Evolutionary conservation across 2,113 vertebrate genomes (phyloP), one percentile per base, ranked within the genome.

Genomic region (Athene cunicularia): DNA sequence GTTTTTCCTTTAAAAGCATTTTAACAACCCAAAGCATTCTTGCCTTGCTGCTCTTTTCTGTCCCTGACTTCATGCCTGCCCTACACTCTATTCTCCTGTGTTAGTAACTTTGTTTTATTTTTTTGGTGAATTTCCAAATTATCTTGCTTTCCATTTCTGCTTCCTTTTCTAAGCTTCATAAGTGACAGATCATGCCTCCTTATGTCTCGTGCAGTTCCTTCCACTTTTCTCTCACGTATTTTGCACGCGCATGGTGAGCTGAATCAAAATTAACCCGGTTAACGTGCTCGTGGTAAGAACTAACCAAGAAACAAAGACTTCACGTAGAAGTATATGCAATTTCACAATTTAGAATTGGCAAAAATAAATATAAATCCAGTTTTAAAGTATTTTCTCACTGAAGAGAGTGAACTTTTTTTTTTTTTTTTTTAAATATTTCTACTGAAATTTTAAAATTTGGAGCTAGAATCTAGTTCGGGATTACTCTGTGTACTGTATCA

Each of bases 391-490:
- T 55, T 83, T 72, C n/a, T 66, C 27, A 67, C 15, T 77, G 2
- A 35, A 58, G 14, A n/a, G 14, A 47, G 3, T 6, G 33, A 83
- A 0, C 0, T 77, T 23, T 2, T 63, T n/a, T n/a, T n/a, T n/a
- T n/a, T n/a, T n/a, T n/a, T n/a, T n/a, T n/a, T n/a, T n/a, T n/a
- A n/a, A n/a, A n/a, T n/a, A 9, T 77, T 68, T 75, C 27, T 80
- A 3, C 20, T 71, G 37, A 35, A 39, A 64, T 37, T 5, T 49
- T 67, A 26, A 22, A 77, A 49, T 37, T 16, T 45, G 62, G 52
- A 45, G 52, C 68, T 41, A 14, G 62, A 52, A 52, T 45, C 26
- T 14, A 33, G 19, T 59, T 55, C 28, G 67, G 49, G 32, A 24
- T 71, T 27, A 19, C 14, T 41, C 4, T 8, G 23, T 72, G 58